Base-by-base conservation (phyloP, 2,888 invertebrate species). In the Aleiodes testaceus region DNA sequence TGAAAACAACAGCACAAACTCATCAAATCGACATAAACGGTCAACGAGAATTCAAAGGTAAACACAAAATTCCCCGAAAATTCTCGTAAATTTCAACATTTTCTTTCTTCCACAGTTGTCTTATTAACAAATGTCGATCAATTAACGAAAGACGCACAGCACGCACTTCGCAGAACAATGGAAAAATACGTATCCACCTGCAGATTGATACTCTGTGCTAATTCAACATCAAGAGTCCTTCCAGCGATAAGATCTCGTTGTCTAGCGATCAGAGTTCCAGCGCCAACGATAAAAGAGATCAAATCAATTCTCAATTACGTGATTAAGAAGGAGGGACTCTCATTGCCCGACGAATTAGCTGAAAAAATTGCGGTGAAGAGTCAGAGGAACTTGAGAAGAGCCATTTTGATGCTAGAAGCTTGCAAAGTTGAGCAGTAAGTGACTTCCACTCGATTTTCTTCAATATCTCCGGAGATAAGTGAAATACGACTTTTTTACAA, bases 231-330 rank as follows among this genome's bases (percentile, higher is more conserved):
- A 3, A 92, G 96, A 81, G 97, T 99, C 0, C 97, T 98, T 80
- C 97, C 98, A n/a, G 98, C 99, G 3, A 97, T 99, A 78, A 92
- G 94, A 75, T 97, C 98, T 72, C 91, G 99, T 85, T 99, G 99
- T 87, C 91, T 99, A 47, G 94, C 95, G 16, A 92, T 99, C 45
- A 89, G 99, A 79, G 94, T 99, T 0, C 92, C 98, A 7, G 97
- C 99, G 1, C 99, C 99, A 0, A 91, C 92, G 1, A 88, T 91
- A 59, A 89, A 90, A 16, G 94, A 97, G 87, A 96, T 99, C 76
- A 89, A 90, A 11, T 84, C 88, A 63, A 91, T 94, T 42, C 85
- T 93, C 16, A 87, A 88, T 78, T 88, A 86, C 67, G 92, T 95
- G 42, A 93, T 94, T 80, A 94, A 93, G 82, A 94, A 94, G 77